These are phyloP conservation scores for Stichodactyla helianthus DNA, from an alignment of 64 coral and sea anemone species.

Conservation along the genomic window DNA sequence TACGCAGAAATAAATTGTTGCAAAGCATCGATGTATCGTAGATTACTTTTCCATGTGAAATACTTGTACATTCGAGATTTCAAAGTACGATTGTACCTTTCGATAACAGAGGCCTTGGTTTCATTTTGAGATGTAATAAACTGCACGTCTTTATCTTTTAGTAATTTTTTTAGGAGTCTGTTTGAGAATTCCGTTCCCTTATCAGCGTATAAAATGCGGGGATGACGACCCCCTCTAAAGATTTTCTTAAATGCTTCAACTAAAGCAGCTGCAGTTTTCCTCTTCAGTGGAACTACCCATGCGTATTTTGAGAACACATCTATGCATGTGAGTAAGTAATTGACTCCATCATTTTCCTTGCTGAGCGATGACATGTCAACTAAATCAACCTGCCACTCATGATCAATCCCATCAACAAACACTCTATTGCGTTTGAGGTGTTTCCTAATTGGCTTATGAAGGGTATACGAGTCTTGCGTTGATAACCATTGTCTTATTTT, in stretches of 20 bases:
- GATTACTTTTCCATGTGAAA: conserved; percentile 21
- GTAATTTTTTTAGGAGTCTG: conserved; percentile 12
- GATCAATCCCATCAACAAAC: conserved; percentile 11
- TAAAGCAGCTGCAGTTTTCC: conserved; percentile 4
- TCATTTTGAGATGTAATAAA: conserved; percentile 41
- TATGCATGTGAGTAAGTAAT: conserved; percentile 23
- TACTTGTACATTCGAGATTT: conserved; percentile 47
- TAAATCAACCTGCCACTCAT: conserved; percentile 4
- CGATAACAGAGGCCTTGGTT: conserved; percentile 12
- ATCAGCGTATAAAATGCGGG: conserved; percentile 21
- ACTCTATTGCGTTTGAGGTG: conserved; percentile 21
- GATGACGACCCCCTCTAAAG: conserved; percentile 15
- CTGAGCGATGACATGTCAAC: conserved; percentile 42
- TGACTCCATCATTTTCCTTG: conserved; percentile 27
- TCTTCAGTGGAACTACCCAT: conserved; percentile 15
- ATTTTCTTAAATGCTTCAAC: conserved; percentile 17
- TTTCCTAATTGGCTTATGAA: conserved; percentile 38
- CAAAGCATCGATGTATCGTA: neutral
- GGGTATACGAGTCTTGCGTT: conserved; percentile 28
- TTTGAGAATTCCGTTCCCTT: conserved; percentile 40
- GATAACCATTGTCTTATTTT: conserved; percentile 14
- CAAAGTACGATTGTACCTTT: conserved; percentile 48
- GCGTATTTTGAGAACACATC: conserved; percentile 40
- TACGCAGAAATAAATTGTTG: neutral
- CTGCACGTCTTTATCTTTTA: neutral